A percentile compares a stretch with the other conserved stretches of the same genome.
Conservation (phyloP, 2,888 invertebrate genomes). For the Alsophila aescularia region DNA sequence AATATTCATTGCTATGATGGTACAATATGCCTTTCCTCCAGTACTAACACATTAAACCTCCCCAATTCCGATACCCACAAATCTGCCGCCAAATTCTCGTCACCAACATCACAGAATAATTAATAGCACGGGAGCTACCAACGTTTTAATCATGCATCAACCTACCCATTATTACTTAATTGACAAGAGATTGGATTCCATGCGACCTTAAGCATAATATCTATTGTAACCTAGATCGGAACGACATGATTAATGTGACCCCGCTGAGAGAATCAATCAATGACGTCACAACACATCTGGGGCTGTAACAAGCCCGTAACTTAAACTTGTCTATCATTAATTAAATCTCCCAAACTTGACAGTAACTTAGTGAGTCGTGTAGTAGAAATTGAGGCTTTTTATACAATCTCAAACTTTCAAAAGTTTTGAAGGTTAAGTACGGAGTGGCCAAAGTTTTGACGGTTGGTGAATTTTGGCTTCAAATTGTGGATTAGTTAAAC, state of each 20-base stretch:
- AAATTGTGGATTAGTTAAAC: too few relatives aligned
- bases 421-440: too few relatives aligned
- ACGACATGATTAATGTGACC: constrained; percentile 60
- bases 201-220: constrained; percentile 31
- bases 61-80: not conserved
- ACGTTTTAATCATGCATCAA: constrained; percentile 20
- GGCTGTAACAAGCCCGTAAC: constrained; percentile 37
- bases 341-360: constrained; percentile 39
- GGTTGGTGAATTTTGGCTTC: too few relatives aligned
- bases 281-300: constrained; percentile 57
- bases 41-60: not conserved
- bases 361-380: constrained; percentile 7
- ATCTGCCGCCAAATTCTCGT: not conserved
- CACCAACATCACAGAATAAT: not conserved
- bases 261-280: constrained; percentile 61
- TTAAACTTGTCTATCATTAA: constrained; percentile 47
- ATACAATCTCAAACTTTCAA: too few relatives aligned
- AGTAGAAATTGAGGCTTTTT: not conserved
- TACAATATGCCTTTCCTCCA: not conserved
- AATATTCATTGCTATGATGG: too few relatives aligned
- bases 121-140: not conserved
- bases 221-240: constrained; percentile 42
- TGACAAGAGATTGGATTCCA: constrained; percentile 26
- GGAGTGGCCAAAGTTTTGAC: too few relatives aligned
- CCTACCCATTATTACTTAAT: constrained; percentile 17